A percentile compares a stretch with the other conserved stretches of the same genome.
Conservation (phyloP, 1,140 invertebrate species). For the Macrotrachela quadricornifera region DNA sequence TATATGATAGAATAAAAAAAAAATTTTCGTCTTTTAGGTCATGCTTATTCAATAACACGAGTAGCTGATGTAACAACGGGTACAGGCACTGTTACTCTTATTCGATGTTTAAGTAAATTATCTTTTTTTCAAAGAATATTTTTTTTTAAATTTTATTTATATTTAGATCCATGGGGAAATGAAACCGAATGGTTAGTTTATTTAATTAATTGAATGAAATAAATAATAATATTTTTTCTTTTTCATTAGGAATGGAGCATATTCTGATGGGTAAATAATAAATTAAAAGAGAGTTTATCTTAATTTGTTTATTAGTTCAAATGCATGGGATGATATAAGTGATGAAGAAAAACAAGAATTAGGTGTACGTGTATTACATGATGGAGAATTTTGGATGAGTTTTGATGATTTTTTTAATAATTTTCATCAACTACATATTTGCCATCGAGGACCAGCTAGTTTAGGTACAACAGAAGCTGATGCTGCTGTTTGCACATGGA, state of each 20-base stretch:
- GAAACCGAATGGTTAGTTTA: constrained; percentile 88
- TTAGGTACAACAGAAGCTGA: neutral
- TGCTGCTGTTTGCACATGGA: neutral
- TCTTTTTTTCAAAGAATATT: too few species aligned
- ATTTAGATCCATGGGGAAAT: constrained; percentile 72
- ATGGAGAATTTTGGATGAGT: constrained; percentile 7
- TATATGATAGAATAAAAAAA: too few species aligned
- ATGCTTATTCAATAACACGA: constrained; percentile 9
- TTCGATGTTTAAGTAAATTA: constrained; percentile 48
- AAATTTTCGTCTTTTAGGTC: constrained; percentile 40
- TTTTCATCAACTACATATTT: constrained; percentile 9
- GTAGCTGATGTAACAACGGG: constrained; percentile 6
- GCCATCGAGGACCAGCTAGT: constrained; percentile 5
- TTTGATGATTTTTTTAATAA: neutral
- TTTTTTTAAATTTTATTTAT: too few species aligned
- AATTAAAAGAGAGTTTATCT: too few species aligned
- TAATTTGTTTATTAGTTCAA: neutral
- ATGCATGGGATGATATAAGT: constrained; percentile 61
- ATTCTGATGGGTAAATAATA: too few species aligned
- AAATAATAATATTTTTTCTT: too few species aligned
- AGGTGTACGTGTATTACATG: constrained; percentile 30
- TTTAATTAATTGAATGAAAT: neutral
- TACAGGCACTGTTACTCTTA: constrained; percentile 39
- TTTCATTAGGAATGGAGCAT: too few species aligned
- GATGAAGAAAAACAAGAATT: constrained; percentile 65